Base-by-base conservation (phyloP, 2,888 invertebrate species). In the Heliconius aoede region DNA sequence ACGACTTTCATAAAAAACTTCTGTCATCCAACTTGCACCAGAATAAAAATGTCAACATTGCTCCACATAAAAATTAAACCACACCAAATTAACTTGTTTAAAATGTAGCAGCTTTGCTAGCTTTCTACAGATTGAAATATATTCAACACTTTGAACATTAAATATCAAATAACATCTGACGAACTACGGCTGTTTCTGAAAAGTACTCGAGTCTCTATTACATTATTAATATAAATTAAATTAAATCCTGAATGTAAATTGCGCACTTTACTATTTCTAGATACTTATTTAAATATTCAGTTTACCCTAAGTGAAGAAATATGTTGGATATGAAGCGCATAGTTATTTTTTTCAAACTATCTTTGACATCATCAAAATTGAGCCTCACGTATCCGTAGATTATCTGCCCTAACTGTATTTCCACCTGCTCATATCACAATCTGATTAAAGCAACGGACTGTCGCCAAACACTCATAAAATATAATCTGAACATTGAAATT, bases 1-100 rank as follows among this genome's bases (percentile, higher is more conserved):
- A 24, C 72, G 64, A 75, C 79, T 74, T 67, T 61, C 68, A 77
- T 69, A 75, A 78, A n/a, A 77, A 78, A 74, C 58, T 77, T 76
- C 71, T 64, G 72, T 71, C 79, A 61, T 69, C 72, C 72, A 21
- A 40, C 58, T 55, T 71, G 58, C 64, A 72, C 69, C 24, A 28
- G 18, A 67, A 76, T 65, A 64, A 71, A 69, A 74, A 74, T 74
- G 36, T 60, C 9, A 8, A 36, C 60, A 60, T 55, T 13, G 13
- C 18, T 9, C 26, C 32, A 8, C 58, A 58, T 60, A 18, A 60
- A 72, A 32, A 72, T 24, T 36, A 9, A 32, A 40, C 21, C 58
- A 9, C 58, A 40, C 21, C 58, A 30, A 26, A 72, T 40, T 32
- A 72, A 36, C 28, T 71, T 36, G 58, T 32, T 36, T 58, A 24